Conservation (phyloP, 1,140 invertebrate genomes). For the Coelopa frigida region DNA sequence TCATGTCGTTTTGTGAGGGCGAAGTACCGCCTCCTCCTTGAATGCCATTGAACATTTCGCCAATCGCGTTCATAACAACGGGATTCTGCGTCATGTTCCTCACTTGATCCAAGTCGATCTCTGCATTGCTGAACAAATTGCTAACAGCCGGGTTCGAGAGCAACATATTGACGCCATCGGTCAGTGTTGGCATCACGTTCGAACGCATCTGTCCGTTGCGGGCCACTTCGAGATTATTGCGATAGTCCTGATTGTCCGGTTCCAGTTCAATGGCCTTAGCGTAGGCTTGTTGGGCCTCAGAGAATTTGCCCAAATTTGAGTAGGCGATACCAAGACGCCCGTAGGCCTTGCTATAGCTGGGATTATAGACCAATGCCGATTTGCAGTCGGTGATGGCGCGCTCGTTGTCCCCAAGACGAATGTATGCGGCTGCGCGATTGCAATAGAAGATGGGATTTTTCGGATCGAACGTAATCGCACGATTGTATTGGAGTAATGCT, state of each 20-base stretch:
- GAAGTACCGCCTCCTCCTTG: conserved; percentile 12
- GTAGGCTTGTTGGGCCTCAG: conserved; percentile 79
- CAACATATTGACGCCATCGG: conserved; percentile 31
- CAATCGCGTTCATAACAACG: conserved; percentile 31
- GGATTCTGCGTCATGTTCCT: conserved; percentile 37
- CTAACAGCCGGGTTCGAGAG: conserved; percentile 31
- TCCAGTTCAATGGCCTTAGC: conserved; percentile 83
- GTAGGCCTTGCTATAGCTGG: conserved; percentile 90
- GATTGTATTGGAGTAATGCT: conserved; percentile 74
- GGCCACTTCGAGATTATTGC: conserved; percentile 74
- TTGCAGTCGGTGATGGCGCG: conserved; percentile 84
- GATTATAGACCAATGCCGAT: conserved; percentile 78
- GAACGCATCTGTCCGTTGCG: conserved; percentile 45
- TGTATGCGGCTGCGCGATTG: conserved; percentile 87
- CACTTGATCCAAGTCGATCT: conserved; percentile 33
- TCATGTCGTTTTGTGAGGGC: conserved; percentile 22
- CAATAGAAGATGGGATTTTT: conserved; percentile 91
- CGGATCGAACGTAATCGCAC: conserved; percentile 75
- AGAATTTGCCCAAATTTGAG: conserved; percentile 71
- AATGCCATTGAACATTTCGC: conserved; percentile 24
- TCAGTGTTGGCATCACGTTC: conserved; percentile 23
- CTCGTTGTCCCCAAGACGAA: conserved; percentile 72
- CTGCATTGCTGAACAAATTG: conserved; percentile 33
- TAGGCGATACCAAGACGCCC: conserved; percentile 87
- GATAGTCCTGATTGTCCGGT: conserved; percentile 86